Conservation (phyloP, 2,888 invertebrate genomes). For the Tachina lurida region DNA sequence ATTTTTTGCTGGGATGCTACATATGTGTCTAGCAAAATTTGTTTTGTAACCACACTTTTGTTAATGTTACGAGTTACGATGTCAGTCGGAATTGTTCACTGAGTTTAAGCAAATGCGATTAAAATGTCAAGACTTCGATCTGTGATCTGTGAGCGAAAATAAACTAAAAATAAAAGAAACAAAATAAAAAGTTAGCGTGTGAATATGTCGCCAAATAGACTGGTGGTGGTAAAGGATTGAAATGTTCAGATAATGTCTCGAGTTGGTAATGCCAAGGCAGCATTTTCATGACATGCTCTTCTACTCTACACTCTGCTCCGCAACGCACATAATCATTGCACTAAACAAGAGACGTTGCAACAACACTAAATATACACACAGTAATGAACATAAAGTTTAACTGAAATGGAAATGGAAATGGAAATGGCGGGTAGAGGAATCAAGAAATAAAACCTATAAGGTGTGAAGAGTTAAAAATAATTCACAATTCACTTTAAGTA, state of each 20-base stretch:
- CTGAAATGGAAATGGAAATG: slow-evolving; percentile 50
- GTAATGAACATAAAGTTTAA: slow-evolving; percentile 48
- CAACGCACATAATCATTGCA: slow-evolving; percentile 31
- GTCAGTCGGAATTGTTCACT: slow-evolving; percentile 80
- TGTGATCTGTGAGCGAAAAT: slow-evolving; percentile 70
- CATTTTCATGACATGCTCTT: slow-evolving; percentile 63
- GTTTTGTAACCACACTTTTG: slow-evolving; percentile 70
- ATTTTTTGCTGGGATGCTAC: too few species aligned
- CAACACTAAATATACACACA: slow-evolving; percentile 28
- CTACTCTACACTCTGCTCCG: slow-evolving; percentile 21
- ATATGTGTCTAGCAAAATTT: slow-evolving; percentile 40
- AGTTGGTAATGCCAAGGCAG: slow-evolving; percentile 56
- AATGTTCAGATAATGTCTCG: slow-evolving; percentile 69
- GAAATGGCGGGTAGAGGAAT: slow-evolving; percentile 38
- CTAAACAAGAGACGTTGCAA: slow-evolving; percentile 26
- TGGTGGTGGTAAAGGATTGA: slow-evolving; percentile 71
- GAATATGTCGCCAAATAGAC: slow-evolving; percentile 72
- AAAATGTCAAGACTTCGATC: slow-evolving; percentile 81
- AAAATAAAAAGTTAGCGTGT: slow-evolving; percentile 63
- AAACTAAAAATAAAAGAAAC: slow-evolving; percentile 64
- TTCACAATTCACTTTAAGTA: slow-evolving; percentile 62
- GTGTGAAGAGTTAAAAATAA: slow-evolving; percentile 67
- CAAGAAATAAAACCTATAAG: slow-evolving; percentile 36
- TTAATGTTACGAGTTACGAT: slow-evolving; percentile 70
- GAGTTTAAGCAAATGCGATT: slow-evolving; percentile 82